phyloP scores from a whole-genome alignment of 2,113 vertebrate genomes.

The Mola mola region DNA sequence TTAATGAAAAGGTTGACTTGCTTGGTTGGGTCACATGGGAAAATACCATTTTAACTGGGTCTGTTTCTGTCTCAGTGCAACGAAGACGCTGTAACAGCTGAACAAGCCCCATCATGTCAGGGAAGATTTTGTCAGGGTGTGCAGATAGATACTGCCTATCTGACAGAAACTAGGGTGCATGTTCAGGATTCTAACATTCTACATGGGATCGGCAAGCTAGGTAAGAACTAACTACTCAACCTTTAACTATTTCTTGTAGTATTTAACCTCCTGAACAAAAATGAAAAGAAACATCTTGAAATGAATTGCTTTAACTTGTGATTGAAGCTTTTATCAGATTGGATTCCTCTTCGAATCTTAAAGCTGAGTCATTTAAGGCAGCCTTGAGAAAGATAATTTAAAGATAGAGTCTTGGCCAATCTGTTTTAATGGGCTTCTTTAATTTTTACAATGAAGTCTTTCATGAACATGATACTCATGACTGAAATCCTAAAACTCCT shows the following conservation, averaged over 20 bases:
- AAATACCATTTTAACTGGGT: constrained; percentile 4
- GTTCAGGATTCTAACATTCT: constrained; percentile 43
- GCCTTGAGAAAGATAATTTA: constrained; percentile 16
- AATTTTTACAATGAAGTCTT: constrained; percentile 53
- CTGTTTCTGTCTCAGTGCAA: constrained; percentile 28
- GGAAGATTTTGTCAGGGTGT: constrained; percentile 48
- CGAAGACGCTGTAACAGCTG: constrained; percentile 23
- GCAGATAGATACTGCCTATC: constrained; percentile 52
- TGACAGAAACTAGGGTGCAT: constrained; percentile 60
- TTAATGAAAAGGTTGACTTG: neutral
- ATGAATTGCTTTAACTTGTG: neutral
- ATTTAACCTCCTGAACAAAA: neutral
- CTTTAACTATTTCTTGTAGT: constrained; percentile 19
- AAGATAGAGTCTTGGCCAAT: constrained; percentile 51
- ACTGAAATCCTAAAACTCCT: constrained; percentile 56
- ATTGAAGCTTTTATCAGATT: constrained; percentile 11
- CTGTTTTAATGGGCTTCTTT: constrained; percentile 57
- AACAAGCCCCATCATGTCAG: constrained; percentile 76
- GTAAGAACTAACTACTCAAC: constrained; percentile 53
- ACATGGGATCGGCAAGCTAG: constrained; percentile 43
- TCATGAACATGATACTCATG: constrained; percentile 52
- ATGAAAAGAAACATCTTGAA: neutral
- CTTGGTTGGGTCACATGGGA: neutral
- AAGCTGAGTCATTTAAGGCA: constrained; percentile 32
- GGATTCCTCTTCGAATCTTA: constrained; percentile 11